A percentile compares a stretch with the other conserved stretches of the same genome.
Conservation (phyloP, 2,797 vertebrate genomes). For the Scyliorhinus canicula region DNA sequence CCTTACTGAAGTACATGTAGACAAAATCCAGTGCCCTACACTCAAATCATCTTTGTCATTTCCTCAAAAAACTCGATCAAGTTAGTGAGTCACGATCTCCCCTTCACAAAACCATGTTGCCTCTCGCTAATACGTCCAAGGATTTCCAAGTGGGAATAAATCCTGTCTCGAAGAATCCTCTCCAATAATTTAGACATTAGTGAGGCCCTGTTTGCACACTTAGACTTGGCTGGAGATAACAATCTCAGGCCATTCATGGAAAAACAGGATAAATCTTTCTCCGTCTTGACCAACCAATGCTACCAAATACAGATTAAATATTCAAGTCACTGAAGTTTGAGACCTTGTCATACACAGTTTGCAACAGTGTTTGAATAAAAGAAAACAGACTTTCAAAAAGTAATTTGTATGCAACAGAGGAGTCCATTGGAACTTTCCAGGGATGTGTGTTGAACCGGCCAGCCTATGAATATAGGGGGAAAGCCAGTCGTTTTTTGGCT, state of each 20-base stretch:
- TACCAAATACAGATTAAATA: neutral
- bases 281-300: neutral
- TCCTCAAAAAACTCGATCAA: too few species aligned
- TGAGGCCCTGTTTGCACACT: neutral
- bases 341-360: neutral
- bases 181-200: too few species aligned
- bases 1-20: too few species aligned
- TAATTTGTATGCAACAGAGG: neutral
- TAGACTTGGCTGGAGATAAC: neutral
- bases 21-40: too few species aligned
- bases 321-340: neutral
- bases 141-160: too few species aligned
- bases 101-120: too few species aligned
- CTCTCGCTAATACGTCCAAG: too few species aligned
- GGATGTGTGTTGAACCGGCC: neutral
- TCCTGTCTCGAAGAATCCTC: too few species aligned
- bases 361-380: neutral
- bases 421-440: neutral
- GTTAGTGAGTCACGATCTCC: too few species aligned
- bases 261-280: neutral
- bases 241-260: neutral
- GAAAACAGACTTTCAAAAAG: neutral
- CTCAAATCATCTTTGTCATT: too few species aligned
- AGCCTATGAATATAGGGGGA: too few species aligned
- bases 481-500: too few species aligned